Base-by-base conservation (phyloP, 1,140 invertebrate species). In the Drosophila simulans region DNA sequence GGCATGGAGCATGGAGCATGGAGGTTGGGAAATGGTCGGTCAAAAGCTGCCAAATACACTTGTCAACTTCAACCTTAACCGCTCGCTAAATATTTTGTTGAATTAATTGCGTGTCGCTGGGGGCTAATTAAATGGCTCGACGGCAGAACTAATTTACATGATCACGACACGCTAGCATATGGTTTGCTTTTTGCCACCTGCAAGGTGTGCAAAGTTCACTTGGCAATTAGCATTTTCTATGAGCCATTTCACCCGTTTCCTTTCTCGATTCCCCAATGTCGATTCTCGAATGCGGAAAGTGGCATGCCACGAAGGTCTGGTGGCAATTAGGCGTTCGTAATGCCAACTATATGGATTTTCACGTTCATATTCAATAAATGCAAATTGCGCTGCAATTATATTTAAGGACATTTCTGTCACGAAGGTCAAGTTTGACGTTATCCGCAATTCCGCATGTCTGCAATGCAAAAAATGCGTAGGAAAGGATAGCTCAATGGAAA, bases 211-310 rank as follows among this genome's bases (percentile, higher is more conserved):
- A 20, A 71, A 70, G 35, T 70, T 71, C 35, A 31, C 51, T 27
- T 31, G 65, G 35, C 65, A 70, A 70, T 70, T 70, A 70, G 51
- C 51, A 70, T 70, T 70, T 70, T 70, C 64, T 53, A 56, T 70
- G 66, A 70, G 51, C 64, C 53, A 35, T 48, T 56, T 70, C 64
- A 39, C 22, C 35, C 34, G 42, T n/a, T 43, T 62, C 25, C 15
- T 62, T 53, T 34, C 48, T 22, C 43, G n/a, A 5, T 22, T 46
- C 45, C 11, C 5, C 7, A 45, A 17, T 45, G 15, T 8, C 40
- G 13, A n/a, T 7, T 42, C 13, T 43, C 15, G 15, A 43, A 43
- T 11, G 42, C 17, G 25, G 25, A 12, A 51, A 46, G 34, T 27
- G 15, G 58, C 35, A n/a, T 31, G 62, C 58, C 42, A 39, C 58